A percentile compares a stretch with the other conserved stretches of the same genome.
These are phyloP conservation scores for Myotis vivesi DNA, from an alignment of 2,797 vertebrate species.

Conservation along the genomic window DNA sequence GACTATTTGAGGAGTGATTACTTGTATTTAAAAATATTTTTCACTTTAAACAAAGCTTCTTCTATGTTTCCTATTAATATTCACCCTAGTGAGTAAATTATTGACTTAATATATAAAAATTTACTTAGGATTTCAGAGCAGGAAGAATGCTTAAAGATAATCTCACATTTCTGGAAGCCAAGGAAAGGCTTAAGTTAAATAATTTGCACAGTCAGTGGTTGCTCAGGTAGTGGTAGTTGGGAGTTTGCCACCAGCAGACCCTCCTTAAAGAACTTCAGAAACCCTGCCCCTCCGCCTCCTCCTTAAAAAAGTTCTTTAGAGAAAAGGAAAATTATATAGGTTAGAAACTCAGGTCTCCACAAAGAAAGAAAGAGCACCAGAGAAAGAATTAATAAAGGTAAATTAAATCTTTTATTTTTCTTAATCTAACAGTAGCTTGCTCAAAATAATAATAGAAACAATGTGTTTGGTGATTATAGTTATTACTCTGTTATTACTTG, in stretches of 20 bases:
- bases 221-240: not conserved
- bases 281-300: accelerated
- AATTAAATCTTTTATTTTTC: not conserved
- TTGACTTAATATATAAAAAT: not conserved
- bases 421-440: not conserved
- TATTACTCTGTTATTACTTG: not conserved
- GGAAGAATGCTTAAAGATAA: not conserved
- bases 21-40: constrained; percentile 54
- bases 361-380: not conserved
- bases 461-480: not conserved
- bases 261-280: not conserved
- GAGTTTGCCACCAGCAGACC: not conserved
- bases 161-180: constrained; percentile 8
- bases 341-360: not conserved
- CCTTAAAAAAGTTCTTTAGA: not conserved
- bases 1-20: constrained; percentile 25
- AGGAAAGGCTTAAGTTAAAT: not conserved
- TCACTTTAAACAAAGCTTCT: constrained; percentile 37
- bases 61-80: constrained; percentile 31
- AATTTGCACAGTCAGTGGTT: not conserved
- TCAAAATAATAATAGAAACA: not conserved
- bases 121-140: constrained; percentile 41
- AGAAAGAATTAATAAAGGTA: not conserved
- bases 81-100: not conserved
- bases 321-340: not conserved